Conservation (phyloP, 1,140 invertebrate genomes). For the Pseudomyrmex dendroicus region DNA sequence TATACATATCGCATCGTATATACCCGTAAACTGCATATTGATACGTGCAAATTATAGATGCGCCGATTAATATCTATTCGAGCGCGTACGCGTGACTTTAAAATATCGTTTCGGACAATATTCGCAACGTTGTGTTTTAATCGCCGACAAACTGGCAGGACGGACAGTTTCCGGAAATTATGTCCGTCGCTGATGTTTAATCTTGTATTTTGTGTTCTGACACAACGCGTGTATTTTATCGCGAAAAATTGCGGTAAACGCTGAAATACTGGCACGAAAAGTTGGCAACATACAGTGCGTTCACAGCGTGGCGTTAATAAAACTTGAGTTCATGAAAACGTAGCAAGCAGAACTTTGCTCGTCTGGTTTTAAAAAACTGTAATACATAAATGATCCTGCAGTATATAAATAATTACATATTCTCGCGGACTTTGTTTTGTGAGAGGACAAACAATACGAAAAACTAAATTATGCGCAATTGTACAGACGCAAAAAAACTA, state of each 20-base stretch:
- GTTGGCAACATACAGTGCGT: background rate
- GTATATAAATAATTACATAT: conserved; percentile 27
- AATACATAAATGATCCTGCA: background rate
- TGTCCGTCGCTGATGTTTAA: conserved; percentile 45
- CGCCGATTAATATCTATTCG: conserved; percentile 49
- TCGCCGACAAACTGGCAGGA: conserved; percentile 19
- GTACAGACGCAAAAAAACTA: background rate
- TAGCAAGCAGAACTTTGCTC: background rate
- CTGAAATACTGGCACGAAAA: conserved; percentile 8
- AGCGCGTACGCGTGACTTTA: conserved; percentile 16
- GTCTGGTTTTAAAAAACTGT: background rate
- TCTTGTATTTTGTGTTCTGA: conserved; percentile 37
- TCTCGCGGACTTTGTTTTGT: background rate
- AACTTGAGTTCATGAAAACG: conserved; percentile 28
- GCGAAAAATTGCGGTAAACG: conserved; percentile 47
- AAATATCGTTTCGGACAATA: conserved; percentile 31
- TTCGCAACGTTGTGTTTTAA: conserved; percentile 21
- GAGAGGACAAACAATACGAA: background rate
- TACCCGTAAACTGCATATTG: conserved; percentile 34
- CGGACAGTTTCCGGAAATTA: conserved; percentile 49
- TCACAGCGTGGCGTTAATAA: conserved; percentile 40
- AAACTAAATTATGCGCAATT: background rate
- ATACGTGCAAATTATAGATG: conserved; percentile 38
- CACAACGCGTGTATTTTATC: conserved; percentile 43
- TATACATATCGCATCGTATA: conserved; percentile 8